Evolutionary conservation across 92 coral and sea anemone genomes (phyloP).

Genomic region (Chrysogorgia sp.): DNA sequence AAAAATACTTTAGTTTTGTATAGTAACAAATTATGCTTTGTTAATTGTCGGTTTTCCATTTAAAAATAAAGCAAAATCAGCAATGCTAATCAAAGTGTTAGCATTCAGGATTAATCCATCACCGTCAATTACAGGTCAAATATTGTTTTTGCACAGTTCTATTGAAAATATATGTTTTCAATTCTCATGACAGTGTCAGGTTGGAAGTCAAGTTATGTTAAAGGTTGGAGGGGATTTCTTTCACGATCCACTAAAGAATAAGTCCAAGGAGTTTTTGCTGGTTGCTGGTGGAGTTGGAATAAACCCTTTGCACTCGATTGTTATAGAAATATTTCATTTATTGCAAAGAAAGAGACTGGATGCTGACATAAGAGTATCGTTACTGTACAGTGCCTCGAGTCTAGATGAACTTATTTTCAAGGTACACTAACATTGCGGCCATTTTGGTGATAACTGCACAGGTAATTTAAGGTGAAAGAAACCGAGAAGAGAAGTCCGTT

Average conservation of each 20-base stretch:
- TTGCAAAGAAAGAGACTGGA: conserved; percentile 44
- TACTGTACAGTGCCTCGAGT: conserved; percentile 81
- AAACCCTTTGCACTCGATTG: conserved; percentile 86
- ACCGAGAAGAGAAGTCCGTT: too few relatives aligned
- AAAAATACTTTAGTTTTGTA: too few relatives aligned
- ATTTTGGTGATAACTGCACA: too few relatives aligned
- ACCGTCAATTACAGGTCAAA: background rate
- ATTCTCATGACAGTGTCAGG: conserved; percentile 62
- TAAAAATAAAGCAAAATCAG: too few relatives aligned
- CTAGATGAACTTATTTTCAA: conserved; percentile 82
- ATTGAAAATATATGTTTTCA: background rate
- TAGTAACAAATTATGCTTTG: too few relatives aligned
- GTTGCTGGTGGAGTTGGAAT: conserved; percentile 98
- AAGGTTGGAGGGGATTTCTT: conserved; percentile 89
- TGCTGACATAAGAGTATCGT: conserved; percentile 36
- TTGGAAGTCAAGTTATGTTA: conserved; percentile 80
- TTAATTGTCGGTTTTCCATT: too few relatives aligned
- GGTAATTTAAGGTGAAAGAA: too few relatives aligned
- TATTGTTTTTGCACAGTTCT: background rate
- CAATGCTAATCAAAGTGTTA: too few relatives aligned
- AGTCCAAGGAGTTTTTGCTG: conserved; percentile 65
- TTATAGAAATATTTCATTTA: conserved; percentile 52
- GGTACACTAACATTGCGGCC: conserved; percentile 51
- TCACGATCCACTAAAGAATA: conserved; percentile 58
- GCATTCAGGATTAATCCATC: background rate